phyloP scores from a whole-genome alignment of 1,140 invertebrate species.

The Drosophila trapezifrons region DNA sequence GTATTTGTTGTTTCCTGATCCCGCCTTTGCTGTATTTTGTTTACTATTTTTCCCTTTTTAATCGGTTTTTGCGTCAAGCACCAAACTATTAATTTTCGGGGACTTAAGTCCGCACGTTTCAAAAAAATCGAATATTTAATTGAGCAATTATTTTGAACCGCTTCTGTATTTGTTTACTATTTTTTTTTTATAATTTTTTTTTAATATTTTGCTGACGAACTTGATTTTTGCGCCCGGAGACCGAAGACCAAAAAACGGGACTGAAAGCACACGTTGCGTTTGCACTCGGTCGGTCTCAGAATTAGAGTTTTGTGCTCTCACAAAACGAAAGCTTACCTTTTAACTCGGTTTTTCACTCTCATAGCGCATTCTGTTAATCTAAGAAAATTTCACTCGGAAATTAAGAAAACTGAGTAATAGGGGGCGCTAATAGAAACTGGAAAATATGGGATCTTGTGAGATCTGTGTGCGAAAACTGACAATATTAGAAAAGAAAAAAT shows the following conservation, averaged over 20 bases:
- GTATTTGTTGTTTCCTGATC: conserved; percentile 24
- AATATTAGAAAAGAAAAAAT: too few species aligned
- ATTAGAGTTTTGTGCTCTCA: neutral
- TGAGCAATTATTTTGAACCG: neutral
- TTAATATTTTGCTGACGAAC: conserved; percentile 20
- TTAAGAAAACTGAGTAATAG: neutral
- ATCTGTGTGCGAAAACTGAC: too few species aligned
- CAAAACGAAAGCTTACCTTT: neutral
- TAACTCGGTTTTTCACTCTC: neutral
- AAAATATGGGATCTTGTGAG: too few species aligned
- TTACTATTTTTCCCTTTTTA: conserved; percentile 21
- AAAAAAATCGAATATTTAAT: neutral
- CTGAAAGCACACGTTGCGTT: conserved; percentile 55
- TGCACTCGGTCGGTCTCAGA: conserved; percentile 5
- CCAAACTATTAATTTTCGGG: too few species aligned
- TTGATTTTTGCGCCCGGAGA: conserved; percentile 39
- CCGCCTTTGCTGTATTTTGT: conserved; percentile 22
- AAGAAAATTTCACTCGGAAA: neutral
- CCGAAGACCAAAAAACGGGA: conserved; percentile 9
- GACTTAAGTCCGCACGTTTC: neutral
- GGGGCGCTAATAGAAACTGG: neutral
- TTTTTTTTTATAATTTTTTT: conserved; percentile 15
- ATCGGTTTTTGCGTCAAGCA: conserved; percentile 2
- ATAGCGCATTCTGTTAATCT: neutral
- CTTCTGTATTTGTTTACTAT: conserved; percentile 45